These are phyloP conservation scores for Morus bassanus DNA, from an alignment of 2,797 vertebrate species.

Conservation along the genomic window DNA sequence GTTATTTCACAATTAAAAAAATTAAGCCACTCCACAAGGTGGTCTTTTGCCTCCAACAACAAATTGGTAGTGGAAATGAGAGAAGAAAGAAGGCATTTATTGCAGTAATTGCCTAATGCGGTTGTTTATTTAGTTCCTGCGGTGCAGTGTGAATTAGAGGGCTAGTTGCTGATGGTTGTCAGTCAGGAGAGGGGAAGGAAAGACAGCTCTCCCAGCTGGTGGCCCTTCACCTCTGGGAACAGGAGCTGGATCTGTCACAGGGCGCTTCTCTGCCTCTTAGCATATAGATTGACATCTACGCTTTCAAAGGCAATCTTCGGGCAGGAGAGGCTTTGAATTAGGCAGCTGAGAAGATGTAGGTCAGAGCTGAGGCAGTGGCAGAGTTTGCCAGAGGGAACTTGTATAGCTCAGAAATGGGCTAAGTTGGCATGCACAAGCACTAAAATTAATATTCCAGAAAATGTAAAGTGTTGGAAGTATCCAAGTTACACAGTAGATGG, in stretches of 20 bases:
- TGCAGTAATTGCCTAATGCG: conserved; percentile 26
- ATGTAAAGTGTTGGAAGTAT: background rate
- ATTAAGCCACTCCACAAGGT: background rate
- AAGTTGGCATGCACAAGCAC: fast-evolving
- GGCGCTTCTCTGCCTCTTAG: background rate
- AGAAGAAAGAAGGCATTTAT: conserved; percentile 28
- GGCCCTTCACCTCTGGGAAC: background rate
- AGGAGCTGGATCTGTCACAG: background rate
- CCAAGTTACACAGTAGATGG: background rate
- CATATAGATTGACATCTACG: background rate
- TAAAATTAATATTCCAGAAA: background rate
- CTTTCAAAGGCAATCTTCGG: background rate
- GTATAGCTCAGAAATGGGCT: background rate
- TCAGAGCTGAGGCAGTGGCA: background rate
- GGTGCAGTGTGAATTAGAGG: background rate
- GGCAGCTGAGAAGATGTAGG: background rate
- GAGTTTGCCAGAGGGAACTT: background rate
- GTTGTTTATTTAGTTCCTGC: conserved; percentile 39
- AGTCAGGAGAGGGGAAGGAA: background rate
- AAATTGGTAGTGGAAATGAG: background rate
- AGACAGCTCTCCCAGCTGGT: background rate
- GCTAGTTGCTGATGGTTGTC: background rate
- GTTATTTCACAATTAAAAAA: conserved; percentile 31
- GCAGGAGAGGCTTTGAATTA: background rate
- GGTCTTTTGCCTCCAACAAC: background rate